Evolutionary conservation across 2,888 invertebrate species (phyloP).

Genomic region (Xanthia togata): DNA sequence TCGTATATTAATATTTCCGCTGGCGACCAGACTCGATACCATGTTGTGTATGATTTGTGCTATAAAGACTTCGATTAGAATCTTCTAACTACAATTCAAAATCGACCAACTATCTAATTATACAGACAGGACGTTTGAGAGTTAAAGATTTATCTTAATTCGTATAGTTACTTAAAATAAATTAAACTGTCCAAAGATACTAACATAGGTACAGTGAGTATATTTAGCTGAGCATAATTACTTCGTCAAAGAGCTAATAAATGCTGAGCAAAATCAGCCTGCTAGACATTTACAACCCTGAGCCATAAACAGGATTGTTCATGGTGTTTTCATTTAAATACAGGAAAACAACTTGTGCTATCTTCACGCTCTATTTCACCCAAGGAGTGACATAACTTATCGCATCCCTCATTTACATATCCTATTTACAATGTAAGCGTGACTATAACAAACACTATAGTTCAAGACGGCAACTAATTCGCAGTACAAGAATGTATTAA

Average conservation of each 20-base stretch:
- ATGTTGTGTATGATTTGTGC: not conserved
- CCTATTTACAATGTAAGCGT: constrained; percentile 50
- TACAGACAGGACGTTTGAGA: not conserved
- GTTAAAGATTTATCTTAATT: not conserved
- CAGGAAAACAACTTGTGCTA: constrained; percentile 42
- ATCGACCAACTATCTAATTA: not conserved
- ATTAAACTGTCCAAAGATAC: not conserved
- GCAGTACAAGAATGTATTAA: constrained; percentile 36
- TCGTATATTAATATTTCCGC: constrained; percentile 1
- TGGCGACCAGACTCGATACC: too few species aligned
- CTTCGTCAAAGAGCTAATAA: constrained; percentile 6
- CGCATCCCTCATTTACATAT: constrained; percentile 54
- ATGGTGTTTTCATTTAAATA: constrained; percentile 7
- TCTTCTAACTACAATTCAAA: not conserved
- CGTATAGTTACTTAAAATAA: not conserved
- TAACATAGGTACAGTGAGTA: too few species aligned
- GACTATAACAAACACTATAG: constrained; percentile 12
- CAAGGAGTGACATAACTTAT: constrained; percentile 57
- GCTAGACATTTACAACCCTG: constrained; percentile 3
- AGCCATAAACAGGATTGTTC: constrained; percentile 18
- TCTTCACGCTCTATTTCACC: constrained; percentile 55
- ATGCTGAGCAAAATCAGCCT: not conserved
- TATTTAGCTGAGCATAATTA: not conserved
- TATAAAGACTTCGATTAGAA: not conserved
- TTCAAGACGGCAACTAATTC: constrained; percentile 30